phyloP scores from a whole-genome alignment of 2,113 vertebrate species.

The Ranitomeya imitator region DNA sequence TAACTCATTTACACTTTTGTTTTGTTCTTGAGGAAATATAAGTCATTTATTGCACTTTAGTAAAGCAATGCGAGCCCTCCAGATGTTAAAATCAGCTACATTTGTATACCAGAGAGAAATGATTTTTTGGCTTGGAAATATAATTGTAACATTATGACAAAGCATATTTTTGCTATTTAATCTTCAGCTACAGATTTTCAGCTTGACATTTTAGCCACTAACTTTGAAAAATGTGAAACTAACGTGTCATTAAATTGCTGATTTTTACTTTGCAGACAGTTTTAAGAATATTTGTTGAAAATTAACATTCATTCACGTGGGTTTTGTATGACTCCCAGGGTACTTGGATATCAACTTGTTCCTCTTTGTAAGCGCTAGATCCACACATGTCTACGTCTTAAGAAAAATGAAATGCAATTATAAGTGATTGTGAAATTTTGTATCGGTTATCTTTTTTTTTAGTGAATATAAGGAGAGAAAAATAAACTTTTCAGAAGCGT shows the following conservation, averaged over 20 bases:
- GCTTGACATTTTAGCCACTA: background rate
- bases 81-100: conserved; percentile 50
- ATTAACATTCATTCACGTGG: conserved; percentile 7
- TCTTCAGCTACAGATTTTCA: conserved; percentile 3
- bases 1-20: conserved; percentile 51
- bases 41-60: conserved; percentile 36
- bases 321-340: background rate
- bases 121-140: conserved; percentile 35
- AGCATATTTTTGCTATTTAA: conserved; percentile 41
- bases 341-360: background rate
- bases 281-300: background rate
- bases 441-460: background rate
- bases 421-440: background rate
- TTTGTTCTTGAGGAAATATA: conserved; percentile 30
- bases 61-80: conserved; percentile 29
- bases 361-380: background rate
- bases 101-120: conserved; percentile 24
- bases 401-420: background rate
- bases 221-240: conserved; percentile 15
- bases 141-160: conserved; percentile 34
- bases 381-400: background rate
- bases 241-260: conserved; percentile 16
- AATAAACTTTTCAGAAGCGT: background rate
- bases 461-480: background rate
- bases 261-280: conserved; percentile 7